These are phyloP conservation scores for Megaustenia siamemsis DNA, from an alignment of 2,888 invertebrate genomes.

Conservation along the genomic window DNA sequence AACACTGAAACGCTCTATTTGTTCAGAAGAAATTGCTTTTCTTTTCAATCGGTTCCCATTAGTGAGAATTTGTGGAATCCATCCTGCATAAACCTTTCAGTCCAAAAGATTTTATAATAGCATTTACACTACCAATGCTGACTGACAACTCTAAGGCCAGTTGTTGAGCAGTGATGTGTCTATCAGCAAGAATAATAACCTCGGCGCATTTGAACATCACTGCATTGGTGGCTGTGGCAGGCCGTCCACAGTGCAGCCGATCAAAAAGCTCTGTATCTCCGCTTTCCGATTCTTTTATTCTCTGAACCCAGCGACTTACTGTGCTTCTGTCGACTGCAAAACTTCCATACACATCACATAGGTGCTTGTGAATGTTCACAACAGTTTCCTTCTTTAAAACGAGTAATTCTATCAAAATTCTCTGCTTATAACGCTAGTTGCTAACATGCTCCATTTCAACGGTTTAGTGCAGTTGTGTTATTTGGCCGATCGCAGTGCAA, in stretches of 20 bases:
- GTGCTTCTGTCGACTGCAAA: no score
- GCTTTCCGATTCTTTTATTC: not conserved
- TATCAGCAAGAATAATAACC: not conserved
- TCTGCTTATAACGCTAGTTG: no score
- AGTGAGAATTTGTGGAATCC: not conserved
- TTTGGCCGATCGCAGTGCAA: no score
- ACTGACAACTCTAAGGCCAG: slow-evolving; percentile 5
- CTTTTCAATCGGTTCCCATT: not conserved
- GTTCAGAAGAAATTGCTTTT: not conserved
- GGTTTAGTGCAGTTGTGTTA: no score
- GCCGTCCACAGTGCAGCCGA: not conserved
- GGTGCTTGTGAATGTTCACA: no score
- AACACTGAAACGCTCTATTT: not conserved
- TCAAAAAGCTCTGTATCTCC: not conserved
- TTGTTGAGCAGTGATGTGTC: not conserved
- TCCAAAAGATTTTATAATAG: not conserved
- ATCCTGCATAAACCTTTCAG: not conserved
- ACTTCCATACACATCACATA: no score
- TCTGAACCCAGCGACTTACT: not conserved
- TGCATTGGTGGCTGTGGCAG: slow-evolving; percentile 6
- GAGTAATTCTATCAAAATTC: no score
- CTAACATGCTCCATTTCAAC: no score
- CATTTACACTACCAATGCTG: not conserved
- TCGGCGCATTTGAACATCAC: not conserved
- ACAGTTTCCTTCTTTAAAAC: no score